Conservation (phyloP, 2,113 vertebrate species). For the Sylvietta virens region DNA sequence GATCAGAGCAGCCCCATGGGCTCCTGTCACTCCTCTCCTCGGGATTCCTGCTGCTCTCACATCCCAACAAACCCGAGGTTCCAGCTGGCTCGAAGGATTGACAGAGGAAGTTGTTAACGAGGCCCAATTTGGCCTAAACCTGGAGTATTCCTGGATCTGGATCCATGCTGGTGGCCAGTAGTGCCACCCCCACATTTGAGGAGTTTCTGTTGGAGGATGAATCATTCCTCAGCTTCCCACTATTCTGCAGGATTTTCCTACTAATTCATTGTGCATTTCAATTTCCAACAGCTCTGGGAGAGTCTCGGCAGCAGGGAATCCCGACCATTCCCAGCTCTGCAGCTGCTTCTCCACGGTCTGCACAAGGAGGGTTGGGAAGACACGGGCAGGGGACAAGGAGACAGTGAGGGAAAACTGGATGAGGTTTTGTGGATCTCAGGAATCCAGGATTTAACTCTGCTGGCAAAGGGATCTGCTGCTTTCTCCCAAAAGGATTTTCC, state of each 20-base stretch:
- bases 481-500: background rate
- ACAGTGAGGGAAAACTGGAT: background rate
- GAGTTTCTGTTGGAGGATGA: background rate
- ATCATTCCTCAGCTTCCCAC: background rate
- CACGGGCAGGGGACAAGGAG: background rate
- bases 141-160: background rate
- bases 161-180: background rate
- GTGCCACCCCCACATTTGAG: background rate
- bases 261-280: background rate
- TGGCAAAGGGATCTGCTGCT: background rate
- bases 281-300: background rate
- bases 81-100: background rate
- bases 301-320: background rate
- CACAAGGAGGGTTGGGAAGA: background rate
- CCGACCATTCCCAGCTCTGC: background rate
- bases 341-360: background rate
- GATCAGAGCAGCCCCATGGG: background rate
- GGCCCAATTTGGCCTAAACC: background rate
- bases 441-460: background rate
- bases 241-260: background rate
- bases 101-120: background rate
- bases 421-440: background rate
- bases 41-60: background rate
- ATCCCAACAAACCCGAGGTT: background rate
- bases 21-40: background rate